A percentile compares a stretch with the other conserved stretches of the same genome.
These are phyloP conservation scores for Malacosoma neustria DNA, from an alignment of 2,888 invertebrate species.

Conservation along the genomic window DNA sequence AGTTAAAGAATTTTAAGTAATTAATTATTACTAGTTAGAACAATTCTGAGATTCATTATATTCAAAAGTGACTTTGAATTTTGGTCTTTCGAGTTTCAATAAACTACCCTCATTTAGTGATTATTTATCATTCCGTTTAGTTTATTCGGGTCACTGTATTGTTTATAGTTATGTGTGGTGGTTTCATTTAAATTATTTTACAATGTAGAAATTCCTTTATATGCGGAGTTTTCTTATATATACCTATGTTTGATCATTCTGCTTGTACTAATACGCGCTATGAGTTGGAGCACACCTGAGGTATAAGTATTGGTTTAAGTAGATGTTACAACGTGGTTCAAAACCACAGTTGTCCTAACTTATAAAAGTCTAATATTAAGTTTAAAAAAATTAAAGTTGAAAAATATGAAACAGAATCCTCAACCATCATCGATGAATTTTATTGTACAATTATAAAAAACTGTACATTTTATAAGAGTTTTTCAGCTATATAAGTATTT, in stretches of 20 bases:
- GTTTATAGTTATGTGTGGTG: constrained; percentile 3
- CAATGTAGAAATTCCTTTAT: constrained; percentile 34
- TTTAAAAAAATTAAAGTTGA: constrained; percentile 1
- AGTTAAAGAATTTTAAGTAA: not conserved
- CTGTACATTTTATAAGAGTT: constrained; percentile 65
- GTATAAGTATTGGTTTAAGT: too few species aligned
- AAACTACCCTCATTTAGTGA: constrained; percentile 24
- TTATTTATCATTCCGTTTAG: constrained; percentile 42
- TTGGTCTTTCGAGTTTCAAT: constrained; percentile 13
- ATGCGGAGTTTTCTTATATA: constrained; percentile 11
- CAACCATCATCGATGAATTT: constrained; percentile 47
- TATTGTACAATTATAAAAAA: constrained; percentile 65
- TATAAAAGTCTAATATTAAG: not conserved
- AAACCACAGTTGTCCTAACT: constrained; percentile 37
- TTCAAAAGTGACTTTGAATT: constrained; percentile 17
- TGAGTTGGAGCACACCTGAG: too few species aligned
- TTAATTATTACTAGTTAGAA: constrained; percentile 27
- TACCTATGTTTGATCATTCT: constrained; percentile 14
- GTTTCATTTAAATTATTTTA: not conserved
- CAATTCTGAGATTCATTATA: constrained; percentile 37
- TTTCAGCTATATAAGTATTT: constrained; percentile 48
- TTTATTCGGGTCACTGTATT: constrained; percentile 26
- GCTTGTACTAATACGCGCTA: too few species aligned
- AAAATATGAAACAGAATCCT: constrained; percentile 17
- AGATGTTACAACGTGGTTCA: constrained; percentile 36